A percentile compares a stretch with the other conserved stretches of the same genome.
phyloP scores from a whole-genome alignment of 92 coral and sea anemone species.

The Porites lobata region DNA sequence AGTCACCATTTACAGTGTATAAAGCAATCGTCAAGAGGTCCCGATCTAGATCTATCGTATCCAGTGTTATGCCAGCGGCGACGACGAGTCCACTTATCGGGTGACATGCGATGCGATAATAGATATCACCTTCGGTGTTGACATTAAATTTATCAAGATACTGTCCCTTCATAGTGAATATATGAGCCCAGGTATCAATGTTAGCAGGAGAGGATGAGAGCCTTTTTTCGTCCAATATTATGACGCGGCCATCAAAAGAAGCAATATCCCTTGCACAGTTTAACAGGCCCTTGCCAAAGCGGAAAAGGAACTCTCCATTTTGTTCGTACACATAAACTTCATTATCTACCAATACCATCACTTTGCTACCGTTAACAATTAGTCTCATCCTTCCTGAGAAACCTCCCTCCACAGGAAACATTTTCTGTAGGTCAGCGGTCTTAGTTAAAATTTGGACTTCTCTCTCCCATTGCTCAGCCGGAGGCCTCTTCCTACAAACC shows the following conservation, averaged over 20 bases:
- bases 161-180: neutral
- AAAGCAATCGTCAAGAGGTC: neutral
- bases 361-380: too few relatives aligned
- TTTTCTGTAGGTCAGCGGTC: neutral
- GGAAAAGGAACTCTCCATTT: neutral
- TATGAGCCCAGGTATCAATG: neutral
- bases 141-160: too few relatives aligned
- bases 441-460: neutral
- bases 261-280: neutral
- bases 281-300: too few relatives aligned
- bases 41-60: neutral
- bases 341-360: too few relatives aligned
- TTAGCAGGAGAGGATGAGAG: too few relatives aligned
- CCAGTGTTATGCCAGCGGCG: neutral
- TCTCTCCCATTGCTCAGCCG: too few relatives aligned
- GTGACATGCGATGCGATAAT: neutral
- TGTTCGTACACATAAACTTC: neutral
- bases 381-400: neutral
- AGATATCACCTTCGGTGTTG: neutral
- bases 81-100: constrained; percentile 3
- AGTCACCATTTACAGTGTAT: too few relatives aligned
- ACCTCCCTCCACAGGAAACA: neutral
- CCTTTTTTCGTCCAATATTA: neutral
- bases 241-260: neutral
- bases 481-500: too few relatives aligned